Evolutionary conservation across 1,140 invertebrate genomes (phyloP), one percentile per base, ranked within the genome.

Genomic region (Leguminivora glycinivorella): DNA sequence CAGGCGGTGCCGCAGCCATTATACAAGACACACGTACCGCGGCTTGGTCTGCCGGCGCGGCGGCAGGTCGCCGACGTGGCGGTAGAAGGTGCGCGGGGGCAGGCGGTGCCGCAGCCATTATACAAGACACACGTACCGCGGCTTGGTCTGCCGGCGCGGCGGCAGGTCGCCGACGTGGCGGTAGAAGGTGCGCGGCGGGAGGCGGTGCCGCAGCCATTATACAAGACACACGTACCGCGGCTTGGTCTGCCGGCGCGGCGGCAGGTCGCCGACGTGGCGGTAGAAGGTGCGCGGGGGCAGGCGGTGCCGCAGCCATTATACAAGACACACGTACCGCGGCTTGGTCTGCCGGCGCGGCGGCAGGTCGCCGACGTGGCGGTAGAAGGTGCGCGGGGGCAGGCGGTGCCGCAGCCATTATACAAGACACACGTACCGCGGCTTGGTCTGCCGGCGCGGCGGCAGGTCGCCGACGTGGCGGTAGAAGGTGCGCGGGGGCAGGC

Each of bases 171-270:
- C 83, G 68, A 92, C 87, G 74, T 89, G 84, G 67, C 84, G 84
- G 84, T 89, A 89, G 84, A 92, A 92, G 80, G 91, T 88, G 19
- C 86, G 58, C 29, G 91, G 91, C 70, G 91, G 90, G 67, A 92
- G 78, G 5, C 90, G 83, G 76, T 92, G 90, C n/a, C 90, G 84
- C 19, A 92, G 81, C 60, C 85, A n/a, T n/a, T n/a, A n/a, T n/a
- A n/a, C n/a, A n/a, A n/a, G n/a, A n/a, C n/a, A n/a, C n/a, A n/a
- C 26, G 2, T 43, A 43, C 40, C 40, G 40, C 2, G 85, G 88
- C 70, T 91, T 91, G 24, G 82, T 82, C 14, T 83, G 75, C 38
- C 87, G 73, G 71, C 83, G 83, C 14, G 81, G 82, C 26, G 89
- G 84, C 77, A 85, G 83, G 74, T 91, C 88, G 56, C 88, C 83